Base-by-base conservation (phyloP, 2,888 invertebrate genomes). In the Prosapia bicincta region DNA sequence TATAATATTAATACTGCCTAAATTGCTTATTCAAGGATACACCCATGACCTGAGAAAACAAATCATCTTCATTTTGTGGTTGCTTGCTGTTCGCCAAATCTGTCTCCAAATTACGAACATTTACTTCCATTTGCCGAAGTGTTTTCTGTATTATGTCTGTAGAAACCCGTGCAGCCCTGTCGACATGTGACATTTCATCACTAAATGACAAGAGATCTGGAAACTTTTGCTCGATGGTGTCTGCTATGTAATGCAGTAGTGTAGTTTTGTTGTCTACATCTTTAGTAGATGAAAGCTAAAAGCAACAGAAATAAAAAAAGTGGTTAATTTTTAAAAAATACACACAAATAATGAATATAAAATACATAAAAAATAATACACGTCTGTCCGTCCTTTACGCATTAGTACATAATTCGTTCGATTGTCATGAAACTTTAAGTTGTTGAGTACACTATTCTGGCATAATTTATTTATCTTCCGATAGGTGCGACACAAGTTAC, bases 221-320 rank as follows among this genome's bases (percentile, higher is more conserved):
- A 85, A 95, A 95, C 82, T 97, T 96, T 75, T 87, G 90, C 84
- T 98, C 97, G 77, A 97, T 91, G 0, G 93, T 92, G 79, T 96
- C 93, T 0, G 93, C 96, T 74, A 99, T 86, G 83, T 96, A 98
- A 85, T 99, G 98, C 69, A 99, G 87, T 25, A 99, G 86, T 0
- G 98, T 99, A 79, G 93, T 93, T 82, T 95, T 95, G 84, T 98
- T 97, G 82, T 98, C 95, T 66, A 93, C 87, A 83, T 98, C 96
- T 86, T 99, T 99, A n/a, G 95, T 96, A 77, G 93, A 90, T 2
- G 93, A 92, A 79, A 96, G 86, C 91, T 93, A 85, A 15, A 85
- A 86, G n/a, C n/a, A n/a, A n/a, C n/a, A n/a, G n/a, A n/a, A n/a
- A n/a, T n/a, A n/a, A n/a, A n/a, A n/a, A n/a, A n/a, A n/a, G n/a